Base-by-base conservation (phyloP, 2,797 vertebrate genomes). In the Xyrichtys novacula region DNA sequence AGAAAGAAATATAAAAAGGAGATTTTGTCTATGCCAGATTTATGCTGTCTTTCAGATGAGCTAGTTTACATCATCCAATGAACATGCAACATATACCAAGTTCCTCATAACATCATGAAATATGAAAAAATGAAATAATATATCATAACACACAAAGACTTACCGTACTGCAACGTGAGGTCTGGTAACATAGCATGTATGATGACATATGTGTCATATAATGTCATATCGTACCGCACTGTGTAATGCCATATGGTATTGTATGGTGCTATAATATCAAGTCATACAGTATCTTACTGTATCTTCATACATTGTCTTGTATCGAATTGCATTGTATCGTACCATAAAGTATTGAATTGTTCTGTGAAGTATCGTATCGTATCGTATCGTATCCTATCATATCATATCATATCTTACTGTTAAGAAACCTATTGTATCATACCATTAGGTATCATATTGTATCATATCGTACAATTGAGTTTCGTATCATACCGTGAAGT, bases 21-120 rank as follows among this genome's bases (percentile, higher is more conserved):
- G 12, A 19, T 32, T 53, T 46, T 19, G 14, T 49, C 6, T 3
- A 11, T 20, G 48, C 26, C 25, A 46, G 19, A 32, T 67, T 22
- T 38, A 6, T 6, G 3, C 19, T 31, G 43, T 49, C 50, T 68
- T 59, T 17, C 12, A 48, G 50, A 49, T 62, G 12, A 61, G 20
- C 26, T 56, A 44, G n/a, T 54, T 75, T 46, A 65, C 20, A 65
- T 72, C 28, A 36, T 65, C 22, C 26, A 38, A 11, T n/a, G 29
- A 19, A 55, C 31, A 67, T 26, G 1, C 12, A 0, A 42, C 53
- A 40, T 16, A 59, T 7, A 17, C 25, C 60, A 46, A 22, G 56
- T 63, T 26, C 5, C 10, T 47, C 7, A 25, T 8, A 28, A 22
- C 16, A 34, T 61, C 53, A 16, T 10, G 5, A 57, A 20, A 10